A percentile compares a stretch with the other conserved stretches of the same genome.
Evolutionary conservation across 1,140 invertebrate species (phyloP).

Genomic region (Watersipora subatra): DNA sequence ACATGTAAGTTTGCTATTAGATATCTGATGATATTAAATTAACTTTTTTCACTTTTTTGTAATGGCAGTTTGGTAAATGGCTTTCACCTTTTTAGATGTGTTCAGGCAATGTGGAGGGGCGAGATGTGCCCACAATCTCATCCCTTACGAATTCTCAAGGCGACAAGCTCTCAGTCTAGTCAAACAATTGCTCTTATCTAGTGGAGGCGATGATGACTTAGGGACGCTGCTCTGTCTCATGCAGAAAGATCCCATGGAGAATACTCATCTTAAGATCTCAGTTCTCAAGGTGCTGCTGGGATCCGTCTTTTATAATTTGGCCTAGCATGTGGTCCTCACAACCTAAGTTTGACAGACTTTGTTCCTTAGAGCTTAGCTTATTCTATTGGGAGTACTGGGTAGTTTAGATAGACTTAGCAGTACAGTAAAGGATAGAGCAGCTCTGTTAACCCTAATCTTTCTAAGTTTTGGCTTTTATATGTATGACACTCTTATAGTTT

Average conservation of each 20-base stretch:
- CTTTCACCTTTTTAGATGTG: constrained; percentile 48
- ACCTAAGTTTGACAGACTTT: not conserved
- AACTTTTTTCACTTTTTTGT: too few species aligned
- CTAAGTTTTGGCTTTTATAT: too few species aligned
- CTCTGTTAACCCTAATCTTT: too few species aligned
- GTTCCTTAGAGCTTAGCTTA: too few species aligned
- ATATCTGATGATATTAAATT: too few species aligned
- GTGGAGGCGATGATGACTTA: constrained; percentile 89
- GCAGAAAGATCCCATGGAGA: constrained; percentile 66
- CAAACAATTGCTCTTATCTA: constrained; percentile 72
- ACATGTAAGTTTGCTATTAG: too few species aligned
- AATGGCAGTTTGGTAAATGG: too few species aligned
- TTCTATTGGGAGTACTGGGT: not conserved
- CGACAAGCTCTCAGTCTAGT: constrained; percentile 58
- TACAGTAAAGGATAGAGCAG: too few species aligned
- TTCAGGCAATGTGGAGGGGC: constrained; percentile 83
- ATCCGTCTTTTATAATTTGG: not conserved
- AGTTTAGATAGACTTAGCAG: too few species aligned
- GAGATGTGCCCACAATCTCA: constrained; percentile 74
- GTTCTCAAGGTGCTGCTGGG: constrained; percentile 69
- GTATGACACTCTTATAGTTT: too few species aligned
- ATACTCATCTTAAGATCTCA: constrained; percentile 70
- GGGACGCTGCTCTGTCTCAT: constrained; percentile 74
- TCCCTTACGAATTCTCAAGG: constrained; percentile 68
- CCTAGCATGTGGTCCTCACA: not conserved